Evolutionary conservation across 2,888 invertebrate species (phyloP).

Genomic region (Cosmia trapezina): DNA sequence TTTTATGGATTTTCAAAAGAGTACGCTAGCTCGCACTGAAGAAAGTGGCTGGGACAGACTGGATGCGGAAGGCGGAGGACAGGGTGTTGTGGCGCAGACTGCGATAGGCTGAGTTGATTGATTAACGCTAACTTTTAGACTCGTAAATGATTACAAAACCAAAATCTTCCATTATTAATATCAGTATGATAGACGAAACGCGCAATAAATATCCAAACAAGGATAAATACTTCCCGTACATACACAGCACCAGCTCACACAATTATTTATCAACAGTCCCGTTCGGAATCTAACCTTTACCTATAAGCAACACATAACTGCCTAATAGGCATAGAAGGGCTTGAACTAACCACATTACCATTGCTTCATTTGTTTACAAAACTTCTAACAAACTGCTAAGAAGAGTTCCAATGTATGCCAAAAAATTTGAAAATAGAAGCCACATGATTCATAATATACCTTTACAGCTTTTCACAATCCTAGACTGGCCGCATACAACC

Average conservation of each 20-base stretch:
- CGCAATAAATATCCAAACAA: constrained; percentile 18
- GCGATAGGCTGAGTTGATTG: too few species aligned
- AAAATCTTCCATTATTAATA: neutral
- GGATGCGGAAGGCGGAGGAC: too few species aligned
- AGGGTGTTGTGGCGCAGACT: too few species aligned
- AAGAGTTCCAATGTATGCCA: constrained; percentile 2
- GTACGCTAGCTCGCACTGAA: too few species aligned
- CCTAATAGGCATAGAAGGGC: constrained; percentile 17
- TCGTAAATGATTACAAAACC: neutral
- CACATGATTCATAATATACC: constrained; percentile 33
- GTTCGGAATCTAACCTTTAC: constrained; percentile 54
- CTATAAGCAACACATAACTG: constrained; percentile 8
- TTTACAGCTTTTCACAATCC: constrained; percentile 45
- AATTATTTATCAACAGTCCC: constrained; percentile 54
- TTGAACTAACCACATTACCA: constrained; percentile 5
- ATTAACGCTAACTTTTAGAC: neutral
- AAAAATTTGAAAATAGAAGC: constrained; percentile 37
- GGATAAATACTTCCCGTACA: constrained; percentile 44
- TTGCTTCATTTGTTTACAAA: neutral
- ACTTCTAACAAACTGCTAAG: too few species aligned
- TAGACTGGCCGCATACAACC: constrained; percentile 47
- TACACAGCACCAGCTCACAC: constrained; percentile 38
- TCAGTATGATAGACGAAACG: constrained; percentile 6
- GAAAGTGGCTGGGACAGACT: too few species aligned
- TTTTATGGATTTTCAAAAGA: neutral